Evolutionary conservation across 2,888 invertebrate species (phyloP), one percentile per base, ranked within the genome.

Genomic region (Pyrochroa serraticornis): DNA sequence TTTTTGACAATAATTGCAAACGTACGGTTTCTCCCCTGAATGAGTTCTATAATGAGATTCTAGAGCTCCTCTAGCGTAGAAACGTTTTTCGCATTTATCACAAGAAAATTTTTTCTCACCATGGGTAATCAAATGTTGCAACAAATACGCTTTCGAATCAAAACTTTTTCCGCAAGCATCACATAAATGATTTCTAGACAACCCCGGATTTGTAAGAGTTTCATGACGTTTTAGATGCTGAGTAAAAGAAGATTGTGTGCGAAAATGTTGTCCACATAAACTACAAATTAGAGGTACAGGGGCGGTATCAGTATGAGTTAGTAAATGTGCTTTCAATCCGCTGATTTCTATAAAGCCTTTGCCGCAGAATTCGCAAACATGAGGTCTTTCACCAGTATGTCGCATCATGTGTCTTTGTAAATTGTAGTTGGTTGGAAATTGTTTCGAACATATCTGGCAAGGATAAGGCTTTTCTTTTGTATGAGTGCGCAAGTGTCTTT

Each of bases 81-180:
- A 65, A 3, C 64, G 61, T 51, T 60, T 65, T 3, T 62, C 65
- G 50, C 68, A 69, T 13, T 53, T 60, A 39, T 64, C 59, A 46
- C 69, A 69, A 32, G 50, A 55, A 33, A 60, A 65, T 8, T 62
- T 58, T 1, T 56, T 46, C 30, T 65, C 58, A 12, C 57, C 60
- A 22, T 52, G 22, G 3, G 22, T 22, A 5, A 22, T 22, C 22
- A 22, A 22, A 22, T 22, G 22, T 5, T 22, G 22, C 22, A 22
- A 22, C 22, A 22, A 22, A 63, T 79, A 79, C 47, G 77, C 75
- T 9, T 76, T 75, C 1, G 76, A 75, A 52, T 80, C 79, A 58
- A 84, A 84, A 0, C 70, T 75, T 64, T 81, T 83, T 7, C 79
- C 74, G 62, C 85, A 85, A 0, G 81, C 64, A 6, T 76, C 68